Evolutionary conservation across 2,113 vertebrate genomes (phyloP).

Genomic region (Pithys albifrons): DNA sequence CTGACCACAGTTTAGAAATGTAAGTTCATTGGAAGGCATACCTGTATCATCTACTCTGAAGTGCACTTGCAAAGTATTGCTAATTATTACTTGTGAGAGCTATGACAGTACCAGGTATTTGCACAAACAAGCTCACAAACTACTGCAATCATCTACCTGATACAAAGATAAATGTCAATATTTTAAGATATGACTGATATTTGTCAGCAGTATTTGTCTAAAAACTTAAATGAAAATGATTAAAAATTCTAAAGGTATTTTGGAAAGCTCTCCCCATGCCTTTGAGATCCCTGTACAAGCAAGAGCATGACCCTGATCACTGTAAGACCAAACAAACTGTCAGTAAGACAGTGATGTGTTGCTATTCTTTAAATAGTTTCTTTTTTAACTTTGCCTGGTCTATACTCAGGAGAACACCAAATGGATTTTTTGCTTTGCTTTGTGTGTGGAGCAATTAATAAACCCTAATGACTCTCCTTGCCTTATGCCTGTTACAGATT

Average conservation of each 20-base stretch:
- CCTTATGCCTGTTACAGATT: slow-evolving; percentile 79
- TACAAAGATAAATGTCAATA: not conserved
- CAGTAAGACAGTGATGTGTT: not conserved
- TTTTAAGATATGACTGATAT: not conserved
- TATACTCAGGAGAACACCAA: not conserved
- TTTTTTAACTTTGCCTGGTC: not conserved
- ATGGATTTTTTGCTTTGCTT: not conserved
- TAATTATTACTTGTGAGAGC: not conserved
- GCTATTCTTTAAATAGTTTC: not conserved
- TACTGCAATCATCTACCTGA: not conserved
- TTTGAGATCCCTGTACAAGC: not conserved
- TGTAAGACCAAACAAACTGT: not conserved
- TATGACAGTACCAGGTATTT: not conserved
- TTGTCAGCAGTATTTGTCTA: not conserved
- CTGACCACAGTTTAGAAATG: not conserved
- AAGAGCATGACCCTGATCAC: not conserved
- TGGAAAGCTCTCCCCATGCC: not conserved
- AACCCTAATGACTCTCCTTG: not conserved
- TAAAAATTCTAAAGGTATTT: not conserved
- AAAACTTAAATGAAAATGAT: not conserved
- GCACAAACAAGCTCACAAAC: not conserved
- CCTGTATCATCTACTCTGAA: not conserved
- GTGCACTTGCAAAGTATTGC: not conserved
- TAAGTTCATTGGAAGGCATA: not conserved
- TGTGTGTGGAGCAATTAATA: not conserved